Conservation (phyloP, 2,888 invertebrate species). For the Hydroisotoma schaefferi region DNA sequence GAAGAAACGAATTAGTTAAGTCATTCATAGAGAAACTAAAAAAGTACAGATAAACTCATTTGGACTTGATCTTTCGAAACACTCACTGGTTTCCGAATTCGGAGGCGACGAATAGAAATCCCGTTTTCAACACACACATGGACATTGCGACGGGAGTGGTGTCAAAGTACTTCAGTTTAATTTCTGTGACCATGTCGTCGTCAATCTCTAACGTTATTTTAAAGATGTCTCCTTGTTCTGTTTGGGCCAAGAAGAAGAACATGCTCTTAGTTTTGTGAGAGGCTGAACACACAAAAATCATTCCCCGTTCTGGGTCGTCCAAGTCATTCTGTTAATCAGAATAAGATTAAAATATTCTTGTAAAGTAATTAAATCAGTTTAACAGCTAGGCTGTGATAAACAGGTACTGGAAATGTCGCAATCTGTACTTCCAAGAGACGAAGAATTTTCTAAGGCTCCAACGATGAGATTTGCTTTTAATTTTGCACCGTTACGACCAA, state of each 20-base stretch:
- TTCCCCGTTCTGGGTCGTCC: slow-evolving; percentile 97
- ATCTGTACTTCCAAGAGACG: slow-evolving; percentile 37
- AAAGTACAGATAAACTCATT: neutral
- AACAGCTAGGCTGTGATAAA: slow-evolving; percentile 7
- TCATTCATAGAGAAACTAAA: neutral
- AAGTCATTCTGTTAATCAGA: slow-evolving; percentile 72
- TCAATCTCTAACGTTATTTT: slow-evolving; percentile 96
- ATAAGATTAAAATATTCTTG: slow-evolving; percentile 9
- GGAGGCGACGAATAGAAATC: slow-evolving; percentile 95
- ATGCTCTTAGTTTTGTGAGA: slow-evolving; percentile 99
- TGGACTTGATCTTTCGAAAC: slow-evolving; percentile 4
- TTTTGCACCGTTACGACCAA: slow-evolving; percentile 47
- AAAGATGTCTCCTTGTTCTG: slow-evolving; percentile 96
- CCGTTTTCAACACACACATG: slow-evolving; percentile 97
- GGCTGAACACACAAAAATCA: slow-evolving; percentile 99
- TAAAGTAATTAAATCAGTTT: slow-evolving; percentile 4
- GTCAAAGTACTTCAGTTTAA: slow-evolving; percentile 98
- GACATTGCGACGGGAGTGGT: slow-evolving; percentile 95
- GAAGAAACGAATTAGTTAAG: slow-evolving; percentile 25
- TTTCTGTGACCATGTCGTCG: slow-evolving; percentile 97
- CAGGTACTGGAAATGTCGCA: neutral
- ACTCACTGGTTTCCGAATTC: slow-evolving; percentile 99
- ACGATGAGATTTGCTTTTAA: slow-evolving; percentile 38
- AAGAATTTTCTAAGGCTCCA: slow-evolving; percentile 34
- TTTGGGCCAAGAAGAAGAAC: slow-evolving; percentile 99